Evolutionary conservation across 2,797 vertebrate species (phyloP), one percentile per base, ranked within the genome.

Genomic region (Eidolon dupreanum): DNA sequence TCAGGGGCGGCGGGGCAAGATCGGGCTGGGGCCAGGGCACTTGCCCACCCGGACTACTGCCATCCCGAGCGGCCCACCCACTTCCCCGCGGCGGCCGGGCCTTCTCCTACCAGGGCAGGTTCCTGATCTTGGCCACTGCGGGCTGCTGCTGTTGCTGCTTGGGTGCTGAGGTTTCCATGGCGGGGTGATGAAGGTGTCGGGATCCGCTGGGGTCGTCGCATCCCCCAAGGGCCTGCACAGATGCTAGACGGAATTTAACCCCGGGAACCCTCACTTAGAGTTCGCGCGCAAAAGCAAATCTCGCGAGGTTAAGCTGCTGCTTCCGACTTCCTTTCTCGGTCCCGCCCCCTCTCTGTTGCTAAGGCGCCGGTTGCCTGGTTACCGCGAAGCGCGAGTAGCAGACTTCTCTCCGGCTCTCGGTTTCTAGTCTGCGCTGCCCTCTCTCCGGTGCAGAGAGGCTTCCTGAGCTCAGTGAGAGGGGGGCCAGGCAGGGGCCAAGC

Each of bases 91-190:
- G 65, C 43, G 1, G 53, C 41, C 5, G 2, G 90, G 22, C 68
- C 74, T 65, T 49, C n/a, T 96, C 98, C 98, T 99, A 99, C 99
- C 99, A 99, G 10, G 99, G 99, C 38, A 99, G 97, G 92, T 99
- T 99, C 87, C 98, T 98, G 85, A 96, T 75, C 78, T 98, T 98
- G 81, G 90, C 8, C 5, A 96, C 96, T 0, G 92, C 79, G 95
- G 97, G 85, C 73, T 41, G 91, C 71, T 61, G 92, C 61, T 57
- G 90, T 59, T 66, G 90, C 96, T 79, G 94, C 70, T 79, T 43
- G 68, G n/a, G 33, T 24, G n/a, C 95, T 10, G 97, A 98, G 46
- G 90, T 97, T 20, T 98, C 98, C 99, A 99, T 99, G 46, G 22
- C 73, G 24, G 59, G 12, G 61, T 46, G 55, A 61, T 3, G 15